Evolutionary conservation across 2,888 invertebrate species (phyloP).

Genomic region (Eremobia ochroleuca): DNA sequence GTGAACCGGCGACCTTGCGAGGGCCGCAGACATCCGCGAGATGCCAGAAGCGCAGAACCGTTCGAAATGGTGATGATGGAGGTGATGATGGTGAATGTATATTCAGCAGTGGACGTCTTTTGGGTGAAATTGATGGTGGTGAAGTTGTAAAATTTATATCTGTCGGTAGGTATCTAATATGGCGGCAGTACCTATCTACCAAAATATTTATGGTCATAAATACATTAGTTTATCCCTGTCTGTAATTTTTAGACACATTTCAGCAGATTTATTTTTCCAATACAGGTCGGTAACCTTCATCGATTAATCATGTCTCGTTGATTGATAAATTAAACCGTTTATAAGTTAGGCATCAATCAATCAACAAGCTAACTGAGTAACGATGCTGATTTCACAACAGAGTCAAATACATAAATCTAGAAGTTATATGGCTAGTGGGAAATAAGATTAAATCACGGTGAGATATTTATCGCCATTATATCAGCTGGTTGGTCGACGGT

Average conservation of each 20-base stretch:
- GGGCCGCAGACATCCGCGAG: not conserved
- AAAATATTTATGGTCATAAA: not conserved
- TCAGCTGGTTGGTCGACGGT: not conserved
- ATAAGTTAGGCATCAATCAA: slow-evolving; percentile 34
- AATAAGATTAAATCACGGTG: not conserved
- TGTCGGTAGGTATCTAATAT: not conserved
- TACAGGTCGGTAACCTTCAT: not conserved
- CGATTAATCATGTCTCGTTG: slow-evolving; percentile 10
- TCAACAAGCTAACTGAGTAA: slow-evolving; percentile 2
- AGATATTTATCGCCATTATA: too few species aligned
- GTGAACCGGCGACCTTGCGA: not conserved
- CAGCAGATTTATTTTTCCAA: not conserved
- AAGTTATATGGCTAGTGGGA: not conserved
- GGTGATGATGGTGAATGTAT: too few species aligned
- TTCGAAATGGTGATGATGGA: not conserved
- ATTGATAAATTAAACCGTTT: slow-evolving; percentile 27
- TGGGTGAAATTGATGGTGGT: not conserved
- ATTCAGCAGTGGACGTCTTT: not conserved
- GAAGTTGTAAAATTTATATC: not conserved
- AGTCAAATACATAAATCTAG: slow-evolving; percentile 3
- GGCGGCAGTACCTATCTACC: not conserved
- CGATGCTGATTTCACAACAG: not conserved
- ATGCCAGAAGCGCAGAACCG: not conserved
- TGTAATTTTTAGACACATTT: not conserved
- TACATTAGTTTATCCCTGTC: not conserved